Evolutionary conservation across 2,113 vertebrate species (phyloP), one percentile per base, ranked within the genome.

Genomic region (Typhlomys cinereus): DNA sequence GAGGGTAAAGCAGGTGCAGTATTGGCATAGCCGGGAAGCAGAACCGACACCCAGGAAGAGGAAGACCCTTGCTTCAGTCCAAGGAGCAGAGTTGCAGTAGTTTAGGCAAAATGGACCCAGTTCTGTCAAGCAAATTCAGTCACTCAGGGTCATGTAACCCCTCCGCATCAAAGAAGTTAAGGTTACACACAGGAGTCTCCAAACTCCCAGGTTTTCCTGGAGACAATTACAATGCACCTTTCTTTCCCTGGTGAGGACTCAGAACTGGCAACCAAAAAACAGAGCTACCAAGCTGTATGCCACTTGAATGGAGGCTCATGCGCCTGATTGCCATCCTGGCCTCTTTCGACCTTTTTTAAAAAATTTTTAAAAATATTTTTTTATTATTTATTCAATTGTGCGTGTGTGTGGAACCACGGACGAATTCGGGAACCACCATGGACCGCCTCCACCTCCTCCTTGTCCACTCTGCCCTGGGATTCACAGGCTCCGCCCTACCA

Each of bases 11-110:
- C 31, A 15, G 41, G 29, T 4, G 36, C 79, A 7, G 44, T 4
- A 1, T 1, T 0, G 29, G 23, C 17, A 34, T 2, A n/a, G 31
- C n/a, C 20, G 7, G 8, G 34, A 54, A 44, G 46, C 3, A 4
- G 20, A 34, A 17, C 23, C 39, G n/a, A 70, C 57, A 9, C 18
- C 25, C 2, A 15, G 39, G 52, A 59, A 46, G 29, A 21, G 25
- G 66, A 41, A 52, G 27, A 27, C 29, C 44, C 21, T 39, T 36
- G 6, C 12, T 4, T 39, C 29, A 3, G 7, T 20, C 25, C 36
- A 44, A 48, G 27, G 34, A 39, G 46, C 25, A 67, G 17, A 4
- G 67, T 41, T 5, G 12, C 23, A 52, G 13, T 20, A 34, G n/a
- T 25, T n/a, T 14, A 54, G 52, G 64, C n/a, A 87, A 25, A 31